A percentile compares a stretch with the other conserved stretches of the same genome.
Evolutionary conservation across 2,797 vertebrate species (phyloP).

Genomic region (Gymnodraco acuticeps): DNA sequence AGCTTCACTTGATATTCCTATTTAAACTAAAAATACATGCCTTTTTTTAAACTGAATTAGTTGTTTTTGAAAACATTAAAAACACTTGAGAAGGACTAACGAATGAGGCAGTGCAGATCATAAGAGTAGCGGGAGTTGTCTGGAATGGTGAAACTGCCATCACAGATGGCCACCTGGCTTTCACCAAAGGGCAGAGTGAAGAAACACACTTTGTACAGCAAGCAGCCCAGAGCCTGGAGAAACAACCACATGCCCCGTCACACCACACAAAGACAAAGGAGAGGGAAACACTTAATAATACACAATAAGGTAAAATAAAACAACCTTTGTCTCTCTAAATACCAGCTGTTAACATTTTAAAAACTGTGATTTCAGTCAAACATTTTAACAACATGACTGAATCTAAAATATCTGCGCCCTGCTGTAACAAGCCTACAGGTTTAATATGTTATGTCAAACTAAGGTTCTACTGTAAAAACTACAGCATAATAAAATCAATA

Average conservation of each 20-base stretch:
- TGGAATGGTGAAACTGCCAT: constrained; percentile 98
- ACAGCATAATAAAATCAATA: background rate
- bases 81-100: constrained; percentile 85
- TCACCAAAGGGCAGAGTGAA: constrained; percentile 99
- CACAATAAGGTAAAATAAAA: constrained; percentile 17
- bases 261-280: constrained; percentile 17
- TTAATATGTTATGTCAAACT: background rate
- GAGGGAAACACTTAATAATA: constrained; percentile 7
- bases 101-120: constrained; percentile 98
- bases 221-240: constrained; percentile 92
- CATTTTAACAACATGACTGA: background rate
- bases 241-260: constrained; percentile 48
- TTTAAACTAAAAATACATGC: background rate
- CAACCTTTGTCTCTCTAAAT: constrained; percentile 10
- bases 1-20: background rate
- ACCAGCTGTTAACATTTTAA: background rate
- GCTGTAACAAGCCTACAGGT: background rate
- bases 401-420: background rate
- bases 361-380: background rate
- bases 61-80: constrained; percentile 23
- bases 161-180: constrained; percentile 99
- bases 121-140: constrained; percentile 98
- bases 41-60: constrained; percentile 21
- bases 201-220: constrained; percentile 98
- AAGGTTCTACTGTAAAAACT: background rate